Evolutionary conservation across 2,888 invertebrate species (phyloP), one percentile per base, ranked within the genome.

Genomic region (Cheilosia impressa): DNA sequence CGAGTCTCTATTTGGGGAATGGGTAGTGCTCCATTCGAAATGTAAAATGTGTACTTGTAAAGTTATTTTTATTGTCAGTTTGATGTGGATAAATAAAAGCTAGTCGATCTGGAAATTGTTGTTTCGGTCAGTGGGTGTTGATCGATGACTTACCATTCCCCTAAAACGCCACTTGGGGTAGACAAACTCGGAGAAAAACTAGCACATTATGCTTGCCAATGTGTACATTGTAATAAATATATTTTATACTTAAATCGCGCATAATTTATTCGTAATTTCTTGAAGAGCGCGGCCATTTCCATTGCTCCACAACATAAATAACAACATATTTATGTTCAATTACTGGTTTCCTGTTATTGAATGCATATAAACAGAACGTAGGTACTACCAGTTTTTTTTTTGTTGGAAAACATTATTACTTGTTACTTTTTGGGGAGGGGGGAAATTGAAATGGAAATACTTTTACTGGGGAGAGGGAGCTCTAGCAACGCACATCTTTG

Each of bases 151-250:
- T 31, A 9, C 31, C 31, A 31, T 9, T 7, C 9, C 9, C 2
- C 2, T 31, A 9, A 31, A 31, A 9, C 9, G 31, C 9, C 31
- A 31, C 9, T 31, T 9, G 9, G 31, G 6, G 27, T 27, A 1
- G 27, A 2, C 9, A 6, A 31, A 31, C 31, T 9, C 31, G 6
- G 0, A 2, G 2, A 31, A 31, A 31, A 66, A 71, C 68, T 43
- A 47, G 63, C 22, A 38, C 22, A 17, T 4, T 45, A 17, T 77
- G 60, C 62, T 80, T 75, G 84, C 84, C 84, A 79, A 84, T 84
- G 79, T 80, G 71, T 71, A 72, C 80, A 76, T 75, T 79, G 80
- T 80, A 84, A 80, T 84, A 84, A 84, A 84, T 84, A 84, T 84
- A 83, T 78, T 83, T 83, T 78, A 72, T 78, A 84, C 79, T 77